These are phyloP conservation scores for Molanna angustata DNA, from an alignment of 2,888 invertebrate genomes.

Conservation along the genomic window DNA sequence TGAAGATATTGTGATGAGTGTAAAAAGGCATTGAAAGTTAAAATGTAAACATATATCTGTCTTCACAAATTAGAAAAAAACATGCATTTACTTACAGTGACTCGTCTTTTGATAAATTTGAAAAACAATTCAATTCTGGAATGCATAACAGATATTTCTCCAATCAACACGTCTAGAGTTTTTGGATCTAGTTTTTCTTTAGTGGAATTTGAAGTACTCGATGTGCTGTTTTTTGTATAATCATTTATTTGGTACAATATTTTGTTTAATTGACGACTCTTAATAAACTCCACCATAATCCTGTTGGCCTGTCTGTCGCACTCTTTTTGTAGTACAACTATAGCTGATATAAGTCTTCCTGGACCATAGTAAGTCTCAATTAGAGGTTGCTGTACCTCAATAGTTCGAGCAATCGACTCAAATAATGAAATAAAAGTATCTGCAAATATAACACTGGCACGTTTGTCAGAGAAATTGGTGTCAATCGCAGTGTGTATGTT, in stretches of 20 bases:
- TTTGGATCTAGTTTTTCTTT: slow-evolving; percentile 70
- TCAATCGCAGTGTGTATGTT: slow-evolving; percentile 67
- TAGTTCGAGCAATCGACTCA: slow-evolving; percentile 78
- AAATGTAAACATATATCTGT: background rate
- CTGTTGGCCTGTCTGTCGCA: slow-evolving; percentile 67
- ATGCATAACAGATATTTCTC: slow-evolving; percentile 90
- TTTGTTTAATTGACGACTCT: slow-evolving; percentile 61
- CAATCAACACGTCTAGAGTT: slow-evolving; percentile 81
- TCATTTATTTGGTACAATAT: slow-evolving; percentile 64
- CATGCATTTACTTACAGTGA: slow-evolving; percentile 56
- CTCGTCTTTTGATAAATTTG: slow-evolving; percentile 76
- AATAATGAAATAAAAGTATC: slow-evolving; percentile 82
- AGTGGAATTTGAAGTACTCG: slow-evolving; percentile 41
- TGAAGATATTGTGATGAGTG: no score
- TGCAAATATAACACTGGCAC: slow-evolving; percentile 76
- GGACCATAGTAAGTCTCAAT: slow-evolving; percentile 87
- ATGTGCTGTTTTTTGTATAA: slow-evolving; percentile 47
- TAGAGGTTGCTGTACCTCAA: slow-evolving; percentile 85
- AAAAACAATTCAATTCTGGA: slow-evolving; percentile 88
- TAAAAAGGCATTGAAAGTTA: background rate
- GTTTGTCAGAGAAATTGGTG: slow-evolving; percentile 64
- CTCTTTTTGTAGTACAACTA: slow-evolving; percentile 71
- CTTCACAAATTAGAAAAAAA: slow-evolving; percentile 11
- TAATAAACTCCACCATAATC: slow-evolving; percentile 71
- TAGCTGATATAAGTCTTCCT: slow-evolving; percentile 68